A percentile compares a stretch with the other conserved stretches of the same genome.
These are phyloP conservation scores for Diaprepes abbreviatus DNA, from an alignment of 2,888 invertebrate genomes.

Conservation along the genomic window DNA sequence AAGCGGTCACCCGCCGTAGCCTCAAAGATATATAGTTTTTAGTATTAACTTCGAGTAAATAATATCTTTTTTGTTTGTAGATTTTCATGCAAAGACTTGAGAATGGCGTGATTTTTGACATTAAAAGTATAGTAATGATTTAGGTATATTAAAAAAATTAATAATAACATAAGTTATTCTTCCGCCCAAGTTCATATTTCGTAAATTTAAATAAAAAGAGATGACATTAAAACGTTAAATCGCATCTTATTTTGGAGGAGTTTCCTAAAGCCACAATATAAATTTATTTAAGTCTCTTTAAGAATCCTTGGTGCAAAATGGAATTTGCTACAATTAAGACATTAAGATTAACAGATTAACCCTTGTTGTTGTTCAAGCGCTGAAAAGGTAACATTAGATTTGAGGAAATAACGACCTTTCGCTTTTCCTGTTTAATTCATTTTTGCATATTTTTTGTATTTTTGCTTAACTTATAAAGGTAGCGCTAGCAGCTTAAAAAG, in stretches of 20 bases:
- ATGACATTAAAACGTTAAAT: neutral
- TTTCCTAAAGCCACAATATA: neutral
- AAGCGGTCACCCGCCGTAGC: no score
- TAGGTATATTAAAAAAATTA: no score
- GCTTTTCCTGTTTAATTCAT: neutral
- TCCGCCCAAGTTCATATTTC: no score
- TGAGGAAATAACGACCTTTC: neutral
- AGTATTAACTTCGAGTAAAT: no score
- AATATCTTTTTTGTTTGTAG: no score
- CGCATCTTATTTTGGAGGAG: neutral
- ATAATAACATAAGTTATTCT: no score
- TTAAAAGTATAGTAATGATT: no score
- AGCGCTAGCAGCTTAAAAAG: neutral
- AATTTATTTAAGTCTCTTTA: neutral
- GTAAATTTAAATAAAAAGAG: neutral
- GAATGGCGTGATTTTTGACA: no score
- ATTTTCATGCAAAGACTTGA: no score
- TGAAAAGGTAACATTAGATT: neutral
- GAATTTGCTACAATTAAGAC: conserved; percentile 5
- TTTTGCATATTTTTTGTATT: neutral
- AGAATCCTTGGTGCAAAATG: neutral
- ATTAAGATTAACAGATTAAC: conserved; percentile 1
- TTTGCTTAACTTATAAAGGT: neutral
- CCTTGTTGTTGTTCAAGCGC: neutral
- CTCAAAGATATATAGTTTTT: no score